Percentiles rank a stretch among this genome's conserved stretches.
These are phyloP conservation scores for Aleiodes alternator DNA, from an alignment of 2,888 invertebrate genomes.

Conservation along the genomic window DNA sequence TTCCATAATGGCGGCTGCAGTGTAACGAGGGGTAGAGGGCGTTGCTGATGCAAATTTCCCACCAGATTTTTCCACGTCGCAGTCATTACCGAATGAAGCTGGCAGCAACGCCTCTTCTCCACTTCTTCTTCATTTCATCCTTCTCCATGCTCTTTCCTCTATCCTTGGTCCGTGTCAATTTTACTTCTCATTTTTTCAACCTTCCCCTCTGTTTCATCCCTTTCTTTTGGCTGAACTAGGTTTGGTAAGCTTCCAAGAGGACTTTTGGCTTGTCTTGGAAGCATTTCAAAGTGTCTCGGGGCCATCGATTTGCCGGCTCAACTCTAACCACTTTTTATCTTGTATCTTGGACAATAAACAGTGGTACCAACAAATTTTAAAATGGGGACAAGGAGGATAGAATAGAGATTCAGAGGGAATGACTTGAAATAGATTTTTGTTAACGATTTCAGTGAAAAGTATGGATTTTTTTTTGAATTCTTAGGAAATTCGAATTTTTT, in stretches of 20 bases:
- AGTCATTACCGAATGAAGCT: slow-evolving; percentile 33
- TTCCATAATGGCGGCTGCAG: slow-evolving; percentile 31
- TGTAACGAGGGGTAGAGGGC: slow-evolving; percentile 26
- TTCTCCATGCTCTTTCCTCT: background rate
- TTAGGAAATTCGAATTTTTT: too few species aligned
- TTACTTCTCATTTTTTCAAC: slow-evolving; percentile 16
- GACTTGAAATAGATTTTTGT: too few species aligned
- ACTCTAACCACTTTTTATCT: background rate
- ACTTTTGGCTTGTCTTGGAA: slow-evolving; percentile 47
- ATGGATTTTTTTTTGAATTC: too few species aligned
- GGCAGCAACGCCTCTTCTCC: slow-evolving; percentile 14
- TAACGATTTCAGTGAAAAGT: too few species aligned
- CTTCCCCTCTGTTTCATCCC: background rate
- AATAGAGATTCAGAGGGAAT: background rate
- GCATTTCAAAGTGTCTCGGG: slow-evolving; percentile 42
- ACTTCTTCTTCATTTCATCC: background rate
- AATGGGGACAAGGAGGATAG: background rate
- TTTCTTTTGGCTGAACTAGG: background rate
- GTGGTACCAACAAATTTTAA: background rate
- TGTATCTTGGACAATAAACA: slow-evolving; percentile 3
- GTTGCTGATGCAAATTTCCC: slow-evolving; percentile 45
- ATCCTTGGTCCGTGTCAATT: slow-evolving; percentile 10
- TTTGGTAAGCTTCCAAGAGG: slow-evolving; percentile 49
- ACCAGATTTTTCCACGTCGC: slow-evolving; percentile 40
- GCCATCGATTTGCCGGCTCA: slow-evolving; percentile 40